A percentile compares a stretch with the other conserved stretches of the same genome.
Evolutionary conservation across 2,113 vertebrate genomes (phyloP).

Genomic region (Trematocara variabile): DNA sequence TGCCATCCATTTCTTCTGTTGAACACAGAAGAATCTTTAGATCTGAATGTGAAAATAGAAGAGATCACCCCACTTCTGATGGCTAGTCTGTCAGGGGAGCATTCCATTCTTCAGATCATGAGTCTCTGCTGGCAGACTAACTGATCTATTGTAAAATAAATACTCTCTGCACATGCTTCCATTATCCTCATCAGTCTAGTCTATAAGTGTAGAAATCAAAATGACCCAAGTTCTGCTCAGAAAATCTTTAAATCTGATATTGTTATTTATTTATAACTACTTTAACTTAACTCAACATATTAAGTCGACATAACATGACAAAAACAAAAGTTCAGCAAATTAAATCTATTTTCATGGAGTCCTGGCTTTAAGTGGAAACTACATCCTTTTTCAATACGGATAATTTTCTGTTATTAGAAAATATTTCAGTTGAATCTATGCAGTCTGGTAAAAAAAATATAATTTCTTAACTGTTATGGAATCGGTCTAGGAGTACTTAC

Average conservation of each 20-base stretch:
- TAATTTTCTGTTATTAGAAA: background rate
- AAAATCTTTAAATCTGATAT: background rate
- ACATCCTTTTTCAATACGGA: background rate
- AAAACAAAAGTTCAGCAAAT: background rate
- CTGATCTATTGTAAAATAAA: background rate
- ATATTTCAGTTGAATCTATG: background rate
- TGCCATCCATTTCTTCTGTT: background rate
- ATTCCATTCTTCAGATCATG: background rate
- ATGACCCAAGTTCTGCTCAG: background rate
- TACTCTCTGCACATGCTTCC: background rate
- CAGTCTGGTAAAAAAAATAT: fast-evolving
- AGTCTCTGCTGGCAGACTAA: background rate
- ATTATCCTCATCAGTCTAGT: background rate
- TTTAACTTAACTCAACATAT: background rate
- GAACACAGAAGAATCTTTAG: background rate
- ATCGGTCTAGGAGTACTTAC: background rate
- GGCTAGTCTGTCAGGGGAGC: background rate
- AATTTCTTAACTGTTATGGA: background rate
- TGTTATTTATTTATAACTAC: fast-evolving
- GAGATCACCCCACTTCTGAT: fast-evolving
- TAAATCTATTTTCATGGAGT: background rate
- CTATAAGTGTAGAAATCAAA: background rate
- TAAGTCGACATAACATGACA: background rate
- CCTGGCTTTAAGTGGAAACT: background rate
- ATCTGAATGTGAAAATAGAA: background rate